Conservation (phyloP, 2,113 vertebrate genomes). For the Todiramphus chloris region DNA sequence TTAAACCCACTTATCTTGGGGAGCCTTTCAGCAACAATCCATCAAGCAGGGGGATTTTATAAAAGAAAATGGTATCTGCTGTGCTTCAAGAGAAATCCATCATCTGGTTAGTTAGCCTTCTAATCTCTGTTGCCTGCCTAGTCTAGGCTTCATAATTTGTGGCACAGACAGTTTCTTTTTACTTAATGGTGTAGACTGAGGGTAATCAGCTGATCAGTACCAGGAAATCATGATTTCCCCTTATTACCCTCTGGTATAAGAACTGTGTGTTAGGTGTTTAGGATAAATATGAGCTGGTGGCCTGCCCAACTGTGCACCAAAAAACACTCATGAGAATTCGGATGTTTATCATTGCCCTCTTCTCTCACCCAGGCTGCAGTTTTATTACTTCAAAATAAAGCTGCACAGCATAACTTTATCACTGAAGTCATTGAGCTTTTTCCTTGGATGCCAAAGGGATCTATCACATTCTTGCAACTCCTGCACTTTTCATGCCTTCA, state of each 20-base stretch:
- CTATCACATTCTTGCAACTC: neutral
- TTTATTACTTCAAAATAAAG: conserved; percentile 20
- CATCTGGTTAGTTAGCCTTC: neutral
- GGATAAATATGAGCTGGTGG: neutral
- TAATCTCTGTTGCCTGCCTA: neutral
- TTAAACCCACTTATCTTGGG: conserved; percentile 29
- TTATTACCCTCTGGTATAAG: neutral
- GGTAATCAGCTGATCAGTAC: neutral
- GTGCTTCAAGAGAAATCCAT: neutral
- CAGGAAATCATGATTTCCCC: neutral
- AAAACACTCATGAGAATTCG: neutral
- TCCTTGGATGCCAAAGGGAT: neutral
- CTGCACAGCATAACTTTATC: neutral
- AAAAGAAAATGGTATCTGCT: neutral
- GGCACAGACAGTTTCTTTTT: neutral
- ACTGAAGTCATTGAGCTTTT: neutral
- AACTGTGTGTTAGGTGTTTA: neutral
- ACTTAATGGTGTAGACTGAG: neutral
- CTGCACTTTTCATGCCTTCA: neutral
- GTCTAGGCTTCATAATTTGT: conserved; percentile 16
- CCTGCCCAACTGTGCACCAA: neutral
- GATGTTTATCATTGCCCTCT: neutral
- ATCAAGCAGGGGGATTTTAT: neutral
- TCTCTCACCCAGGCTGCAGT: neutral
- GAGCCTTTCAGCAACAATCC: conserved; percentile 19